Conservation (phyloP, 2,888 invertebrate species). For the Chydorus sphaericus region DNA sequence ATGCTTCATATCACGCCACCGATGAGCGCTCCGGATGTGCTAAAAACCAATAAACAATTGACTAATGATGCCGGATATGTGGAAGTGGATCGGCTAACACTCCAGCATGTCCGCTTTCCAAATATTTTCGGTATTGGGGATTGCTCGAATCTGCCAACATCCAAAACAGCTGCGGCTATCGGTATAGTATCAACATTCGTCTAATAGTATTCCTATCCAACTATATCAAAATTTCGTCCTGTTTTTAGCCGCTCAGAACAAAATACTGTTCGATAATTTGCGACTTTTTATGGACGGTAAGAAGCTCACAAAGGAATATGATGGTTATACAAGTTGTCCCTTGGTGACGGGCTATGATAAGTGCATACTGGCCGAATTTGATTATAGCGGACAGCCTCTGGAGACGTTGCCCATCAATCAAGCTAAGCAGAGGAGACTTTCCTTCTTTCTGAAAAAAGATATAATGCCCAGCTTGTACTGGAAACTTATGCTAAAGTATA, state of each 20-base stretch:
- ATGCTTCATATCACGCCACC: slow-evolving; percentile 82
- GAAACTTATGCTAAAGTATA: slow-evolving; percentile 62
- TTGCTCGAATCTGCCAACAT: slow-evolving; percentile 79
- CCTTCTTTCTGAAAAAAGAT: slow-evolving; percentile 72
- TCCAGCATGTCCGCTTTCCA: slow-evolving; percentile 61
- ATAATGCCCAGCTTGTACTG: slow-evolving; percentile 83
- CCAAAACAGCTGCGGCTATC: slow-evolving; percentile 92
- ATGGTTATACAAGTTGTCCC: slow-evolving; percentile 96
- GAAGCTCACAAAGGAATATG: slow-evolving; percentile 40
- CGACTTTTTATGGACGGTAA: slow-evolving; percentile 45
- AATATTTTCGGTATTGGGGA: slow-evolving; percentile 94
- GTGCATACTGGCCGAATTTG: slow-evolving; percentile 87
- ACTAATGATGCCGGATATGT: slow-evolving; percentile 61
- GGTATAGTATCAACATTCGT: too few relatives aligned
- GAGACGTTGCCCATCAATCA: slow-evolving; percentile 89
- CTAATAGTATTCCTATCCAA: too few relatives aligned
- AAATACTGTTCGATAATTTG: slow-evolving; percentile 61
- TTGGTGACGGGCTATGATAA: slow-evolving; percentile 65
- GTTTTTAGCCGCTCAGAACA: slow-evolving; percentile 62
- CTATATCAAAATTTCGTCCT: neutral
- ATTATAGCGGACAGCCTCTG: slow-evolving; percentile 62
- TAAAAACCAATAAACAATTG: slow-evolving; percentile 41
- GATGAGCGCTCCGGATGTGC: slow-evolving; percentile 57
- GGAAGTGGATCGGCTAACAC: slow-evolving; percentile 57
- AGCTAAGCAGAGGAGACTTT: slow-evolving; percentile 44